Evolutionary conservation across 2,888 invertebrate genomes (phyloP).

Genomic region (Timema cristinae): DNA sequence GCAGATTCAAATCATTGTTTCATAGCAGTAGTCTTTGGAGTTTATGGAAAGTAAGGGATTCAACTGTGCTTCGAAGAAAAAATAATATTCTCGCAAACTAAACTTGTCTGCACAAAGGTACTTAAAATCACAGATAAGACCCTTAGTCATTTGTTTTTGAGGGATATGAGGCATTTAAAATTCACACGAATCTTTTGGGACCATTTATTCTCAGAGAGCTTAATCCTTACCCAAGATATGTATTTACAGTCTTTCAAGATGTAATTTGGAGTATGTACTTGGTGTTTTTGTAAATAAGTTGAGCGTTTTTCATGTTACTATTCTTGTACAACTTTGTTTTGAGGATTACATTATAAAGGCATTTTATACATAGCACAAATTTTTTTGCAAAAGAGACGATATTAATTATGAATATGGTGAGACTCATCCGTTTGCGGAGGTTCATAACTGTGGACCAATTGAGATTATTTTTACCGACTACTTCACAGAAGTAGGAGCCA

Average conservation of each 20-base stretch:
- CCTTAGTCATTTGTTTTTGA: no score
- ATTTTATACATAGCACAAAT: neutral
- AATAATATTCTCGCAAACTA: neutral
- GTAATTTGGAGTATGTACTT: neutral
- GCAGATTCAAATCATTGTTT: conserved; percentile 3
- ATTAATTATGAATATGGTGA: neutral
- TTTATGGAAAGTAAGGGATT: neutral
- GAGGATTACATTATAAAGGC: conserved; percentile 1
- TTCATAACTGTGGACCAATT: neutral
- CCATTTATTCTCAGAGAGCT: neutral
- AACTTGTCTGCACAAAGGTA: neutral
- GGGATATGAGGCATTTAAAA: conserved; percentile 6
- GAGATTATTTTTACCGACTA: neutral
- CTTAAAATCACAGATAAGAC: no score
- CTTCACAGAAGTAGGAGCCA: neutral
- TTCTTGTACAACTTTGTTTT: conserved; percentile 7
- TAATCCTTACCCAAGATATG: neutral
- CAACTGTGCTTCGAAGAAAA: conserved; percentile 7
- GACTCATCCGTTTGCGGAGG: neutral
- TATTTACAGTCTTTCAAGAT: conserved; percentile 6
- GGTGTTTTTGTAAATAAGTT: neutral
- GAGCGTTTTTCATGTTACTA: conserved; percentile 1
- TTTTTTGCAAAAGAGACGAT: neutral
- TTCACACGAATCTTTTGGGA: neutral
- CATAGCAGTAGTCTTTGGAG: conserved; percentile 11